A percentile compares a stretch with the other conserved stretches of the same genome.
These are phyloP conservation scores for Zaprionus vittiger DNA, from an alignment of 1,140 invertebrate species.

Conservation along the genomic window DNA sequence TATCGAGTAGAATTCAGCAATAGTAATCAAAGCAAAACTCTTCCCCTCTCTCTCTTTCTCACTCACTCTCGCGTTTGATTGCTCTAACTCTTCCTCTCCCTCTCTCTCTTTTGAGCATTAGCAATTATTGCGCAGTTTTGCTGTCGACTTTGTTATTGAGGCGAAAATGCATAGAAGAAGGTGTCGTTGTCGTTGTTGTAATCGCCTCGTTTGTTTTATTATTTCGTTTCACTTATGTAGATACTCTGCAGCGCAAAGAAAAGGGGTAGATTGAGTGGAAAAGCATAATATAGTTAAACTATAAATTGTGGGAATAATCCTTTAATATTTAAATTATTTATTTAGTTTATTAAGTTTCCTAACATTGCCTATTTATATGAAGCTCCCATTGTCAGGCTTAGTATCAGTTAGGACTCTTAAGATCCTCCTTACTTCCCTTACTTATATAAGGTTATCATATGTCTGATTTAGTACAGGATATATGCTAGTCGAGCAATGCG, in stretches of 20 bases:
- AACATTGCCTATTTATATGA: too few relatives aligned
- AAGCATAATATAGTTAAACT: not conserved
- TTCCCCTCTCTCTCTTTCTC: not conserved
- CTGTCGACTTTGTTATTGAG: slow-evolving; percentile 48
- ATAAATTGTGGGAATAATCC: too few relatives aligned
- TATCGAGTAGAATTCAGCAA: slow-evolving; percentile 44
- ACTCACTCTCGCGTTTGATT: not conserved
- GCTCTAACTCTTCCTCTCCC: not conserved
- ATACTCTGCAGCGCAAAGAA: not conserved
- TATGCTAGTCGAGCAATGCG: not conserved
- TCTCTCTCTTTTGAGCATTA: slow-evolving; percentile 12
- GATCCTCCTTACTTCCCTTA: too few relatives aligned
- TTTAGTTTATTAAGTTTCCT: too few relatives aligned
- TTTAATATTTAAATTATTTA: too few relatives aligned
- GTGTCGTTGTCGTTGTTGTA: slow-evolving; percentile 73
- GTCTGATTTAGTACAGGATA: not conserved
- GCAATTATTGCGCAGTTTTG: slow-evolving; percentile 78
- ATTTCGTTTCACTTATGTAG: slow-evolving; percentile 44
- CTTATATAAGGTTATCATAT: too few relatives aligned
- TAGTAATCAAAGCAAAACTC: slow-evolving; percentile 29
- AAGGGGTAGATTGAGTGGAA: not conserved
- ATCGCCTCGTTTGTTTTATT: slow-evolving; percentile 53
- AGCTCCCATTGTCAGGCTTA: too few relatives aligned
- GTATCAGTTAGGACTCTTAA: too few relatives aligned
- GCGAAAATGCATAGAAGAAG: slow-evolving; percentile 55